Conservation (phyloP, 1,140 invertebrate genomes). For the Calliopsis andreniformis region DNA sequence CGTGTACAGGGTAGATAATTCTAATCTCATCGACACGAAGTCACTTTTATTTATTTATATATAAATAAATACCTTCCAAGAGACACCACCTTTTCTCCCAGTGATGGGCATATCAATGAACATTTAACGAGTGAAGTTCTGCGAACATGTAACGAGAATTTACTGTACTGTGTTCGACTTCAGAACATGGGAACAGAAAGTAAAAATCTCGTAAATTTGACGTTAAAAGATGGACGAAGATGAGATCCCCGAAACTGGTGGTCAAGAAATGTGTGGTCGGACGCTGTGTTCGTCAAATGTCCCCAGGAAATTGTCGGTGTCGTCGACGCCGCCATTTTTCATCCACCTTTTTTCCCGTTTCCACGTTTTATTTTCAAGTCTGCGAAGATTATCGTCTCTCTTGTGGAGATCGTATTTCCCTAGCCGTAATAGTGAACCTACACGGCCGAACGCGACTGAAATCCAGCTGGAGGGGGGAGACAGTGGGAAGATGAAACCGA, state of each 20-base stretch:
- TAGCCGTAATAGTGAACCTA: not conserved
- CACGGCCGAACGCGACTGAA: not conserved
- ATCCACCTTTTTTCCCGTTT: not conserved
- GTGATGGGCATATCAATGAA: too few relatives aligned
- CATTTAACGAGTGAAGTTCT: too few relatives aligned
- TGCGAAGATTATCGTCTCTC: not conserved
- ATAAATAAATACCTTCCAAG: too few relatives aligned
- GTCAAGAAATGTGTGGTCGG: not conserved
- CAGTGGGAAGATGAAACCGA: slow-evolving; percentile 3
- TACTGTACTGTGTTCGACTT: too few relatives aligned
- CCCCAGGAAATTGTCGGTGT: not conserved
- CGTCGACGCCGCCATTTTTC: not conserved
- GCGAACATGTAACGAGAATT: too few relatives aligned
- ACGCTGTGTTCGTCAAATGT: not conserved
- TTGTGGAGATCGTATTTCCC: not conserved
- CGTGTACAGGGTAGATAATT: too few relatives aligned
- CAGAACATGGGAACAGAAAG: not conserved
- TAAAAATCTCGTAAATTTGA: not conserved
- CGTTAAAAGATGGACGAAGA: not conserved
- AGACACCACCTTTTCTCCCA: too few relatives aligned
- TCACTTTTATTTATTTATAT: too few relatives aligned
- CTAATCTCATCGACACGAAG: too few relatives aligned
- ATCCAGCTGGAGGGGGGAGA: not conserved
- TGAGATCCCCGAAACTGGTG: not conserved
- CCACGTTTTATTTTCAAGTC: not conserved